phyloP scores from a whole-genome alignment of 2,888 invertebrate species.

The Biston stratarius region DNA sequence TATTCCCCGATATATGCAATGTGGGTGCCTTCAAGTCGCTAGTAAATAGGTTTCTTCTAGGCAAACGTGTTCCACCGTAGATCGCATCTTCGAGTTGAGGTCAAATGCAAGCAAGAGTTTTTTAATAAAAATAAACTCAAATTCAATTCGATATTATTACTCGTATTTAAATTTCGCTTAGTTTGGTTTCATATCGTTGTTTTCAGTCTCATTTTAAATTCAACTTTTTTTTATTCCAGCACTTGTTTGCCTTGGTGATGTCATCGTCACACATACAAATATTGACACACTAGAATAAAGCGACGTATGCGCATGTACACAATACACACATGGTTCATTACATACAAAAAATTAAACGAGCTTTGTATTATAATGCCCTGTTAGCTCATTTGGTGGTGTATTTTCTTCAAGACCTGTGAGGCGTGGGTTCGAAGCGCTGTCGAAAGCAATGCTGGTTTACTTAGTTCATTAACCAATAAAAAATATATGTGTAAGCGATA shows the following conservation, averaged over 20 bases:
- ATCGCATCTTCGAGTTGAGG: too few species aligned
- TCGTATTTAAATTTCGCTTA: background rate
- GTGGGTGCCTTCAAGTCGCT: too few species aligned
- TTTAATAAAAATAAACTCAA: background rate
- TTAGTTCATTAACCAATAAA: too few species aligned
- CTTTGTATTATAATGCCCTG: background rate
- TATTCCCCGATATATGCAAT: too few species aligned
- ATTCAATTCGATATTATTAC: background rate
- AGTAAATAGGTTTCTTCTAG: too few species aligned
- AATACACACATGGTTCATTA: background rate
- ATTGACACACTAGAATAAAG: slow-evolving; percentile 14
- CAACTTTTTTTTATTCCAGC: slow-evolving; percentile 14
- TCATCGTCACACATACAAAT: slow-evolving; percentile 28
- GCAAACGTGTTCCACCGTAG: too few species aligned
- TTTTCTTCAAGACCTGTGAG: background rate
- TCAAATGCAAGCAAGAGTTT: too few species aligned
- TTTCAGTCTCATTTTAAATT: slow-evolving; percentile 7
- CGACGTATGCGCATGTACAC: slow-evolving; percentile 1
- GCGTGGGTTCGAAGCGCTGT: too few species aligned
- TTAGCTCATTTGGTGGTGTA: background rate
- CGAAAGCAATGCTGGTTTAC: too few species aligned
- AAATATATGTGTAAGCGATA: too few species aligned
- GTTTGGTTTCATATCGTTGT: slow-evolving; percentile 2
- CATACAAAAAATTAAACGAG: background rate
- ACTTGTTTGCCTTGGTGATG: slow-evolving; percentile 22